Base-by-base conservation (phyloP, 2,888 invertebrate species). In the Trachelus troglodyta region DNA sequence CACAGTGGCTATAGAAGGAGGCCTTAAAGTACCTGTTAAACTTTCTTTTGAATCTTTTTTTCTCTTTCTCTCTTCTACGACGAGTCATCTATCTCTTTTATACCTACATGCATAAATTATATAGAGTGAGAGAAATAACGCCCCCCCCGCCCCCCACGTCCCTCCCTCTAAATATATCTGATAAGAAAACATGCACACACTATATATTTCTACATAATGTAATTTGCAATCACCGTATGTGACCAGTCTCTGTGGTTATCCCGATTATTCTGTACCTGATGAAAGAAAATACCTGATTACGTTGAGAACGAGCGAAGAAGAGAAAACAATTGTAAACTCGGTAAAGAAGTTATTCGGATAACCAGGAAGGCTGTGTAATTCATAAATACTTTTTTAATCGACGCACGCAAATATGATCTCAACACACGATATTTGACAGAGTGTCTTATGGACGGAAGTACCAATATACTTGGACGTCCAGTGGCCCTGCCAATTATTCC, bases 321-420 rank as follows among this genome's bases (percentile, higher is more conserved):
- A 33, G 30, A 35, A 69, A 73, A 77, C 69, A 56, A 56, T 56
- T 56, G 56, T 56, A 56, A 23, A 56, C 23, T 56, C 23, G 56
- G 23, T 56, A 23, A 23, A 56, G 23, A 23, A 56, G 56, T 6
- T 23, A 56, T 56, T 23, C 23, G 56, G 56, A 56, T 56, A 56
- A 23, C 56, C 56, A 56, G 9, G 56, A 56, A 56, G 56, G 9
- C 2, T 23, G 23, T 34, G 31, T 33, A 73, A 74, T 76, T 75
- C 56, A 74, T 73, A 37, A 73, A 56, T 76, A 79, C 56, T 56
- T 56, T 81, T 79, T 82, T 80, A 81, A 82, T 81, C 78, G 80
- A 83, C 81, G 79, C 83, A 87, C 85, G 83, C 86, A 86, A 88
- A 56, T 56, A 56, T 90, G 90, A 90, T 90, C 90, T 90, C 90